Base-by-base conservation (phyloP, 1,140 invertebrate species). In the Venturia canescens region DNA sequence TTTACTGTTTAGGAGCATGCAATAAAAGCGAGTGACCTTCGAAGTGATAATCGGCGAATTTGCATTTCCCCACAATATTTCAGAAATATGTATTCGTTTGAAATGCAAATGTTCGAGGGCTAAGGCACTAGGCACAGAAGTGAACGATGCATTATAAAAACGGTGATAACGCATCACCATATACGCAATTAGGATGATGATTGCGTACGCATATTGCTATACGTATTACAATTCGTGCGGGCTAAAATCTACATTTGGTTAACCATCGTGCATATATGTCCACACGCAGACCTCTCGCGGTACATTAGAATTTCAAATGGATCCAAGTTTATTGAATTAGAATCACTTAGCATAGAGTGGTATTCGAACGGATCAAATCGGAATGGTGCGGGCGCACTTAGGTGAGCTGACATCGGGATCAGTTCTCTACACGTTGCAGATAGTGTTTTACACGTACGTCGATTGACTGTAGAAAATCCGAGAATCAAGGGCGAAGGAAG, bases 321-420 rank as follows among this genome's bases (percentile, higher is more conserved):
- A 77, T 77, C 66, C 75, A 26, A 63, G 75, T 77, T 77, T 77
- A 77, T 77, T 77, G 75, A 77, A 50, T 77, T 77, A 77, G 57
- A 77, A 31, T 66, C 75, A 77, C 75, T 77, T 77, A 77, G 75
- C 75, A 77, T 77, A 77, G 75, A 77, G 75, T 77, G 75, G 75
- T 77, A 77, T 77, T 66, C 31, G 75, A 77, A 77, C 66, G 60
- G 75, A 77, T 77, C 53, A 63, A 63, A 77, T 77, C 57, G 75
- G 29, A 21, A 26, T 18, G 31, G 75, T 13, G n/a, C n/a, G 57
- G 31, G 31, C 21, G 75, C 75, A 66, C 75, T 77, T 77, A 44
- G 75, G 72, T 76, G 29, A 77, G 75, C 11, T 23, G 31, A 2
- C 66, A 18, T 3, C 9, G 66, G 9, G 21, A 44, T 15, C 57